Conservation (phyloP, 2,888 invertebrate genomes). For the Hipparchia semele region DNA sequence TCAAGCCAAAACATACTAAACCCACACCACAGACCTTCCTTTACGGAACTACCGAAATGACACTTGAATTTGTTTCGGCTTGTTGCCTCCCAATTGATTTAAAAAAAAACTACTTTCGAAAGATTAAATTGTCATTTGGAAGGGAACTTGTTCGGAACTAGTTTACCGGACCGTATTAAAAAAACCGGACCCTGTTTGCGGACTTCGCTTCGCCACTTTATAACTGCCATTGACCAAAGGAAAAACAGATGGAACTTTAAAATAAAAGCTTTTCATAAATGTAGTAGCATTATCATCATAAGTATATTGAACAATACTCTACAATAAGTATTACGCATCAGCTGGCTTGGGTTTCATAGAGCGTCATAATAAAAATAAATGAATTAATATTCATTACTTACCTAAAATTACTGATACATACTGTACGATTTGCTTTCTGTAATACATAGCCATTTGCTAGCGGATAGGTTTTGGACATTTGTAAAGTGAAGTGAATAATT, state of each 20-base stretch:
- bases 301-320: too few relatives aligned
- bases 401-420: too few relatives aligned
- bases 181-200: conserved; percentile 19
- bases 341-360: too few relatives aligned
- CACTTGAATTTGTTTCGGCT: conserved; percentile 67
- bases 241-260: background rate
- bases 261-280: background rate
- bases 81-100: conserved; percentile 65
- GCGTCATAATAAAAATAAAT: too few relatives aligned
- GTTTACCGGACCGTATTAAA: conserved; percentile 27
- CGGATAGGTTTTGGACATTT: too few relatives aligned
- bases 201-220: background rate
- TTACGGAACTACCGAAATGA: conserved; percentile 72
- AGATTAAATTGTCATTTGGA: conserved; percentile 81
- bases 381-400: too few relatives aligned
- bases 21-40: conserved; percentile 48
- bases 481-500: too few relatives aligned
- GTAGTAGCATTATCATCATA: too few relatives aligned
- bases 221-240: background rate
- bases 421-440: too few relatives aligned
- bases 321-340: too few relatives aligned
- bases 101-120: conserved; percentile 68
- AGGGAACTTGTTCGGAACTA: conserved; percentile 42
- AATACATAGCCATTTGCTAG: too few relatives aligned
- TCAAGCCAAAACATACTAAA: conserved; percentile 4